Evolutionary conservation across 2,888 invertebrate genomes (phyloP).

Genomic region (Drosophila picticornis): DNA sequence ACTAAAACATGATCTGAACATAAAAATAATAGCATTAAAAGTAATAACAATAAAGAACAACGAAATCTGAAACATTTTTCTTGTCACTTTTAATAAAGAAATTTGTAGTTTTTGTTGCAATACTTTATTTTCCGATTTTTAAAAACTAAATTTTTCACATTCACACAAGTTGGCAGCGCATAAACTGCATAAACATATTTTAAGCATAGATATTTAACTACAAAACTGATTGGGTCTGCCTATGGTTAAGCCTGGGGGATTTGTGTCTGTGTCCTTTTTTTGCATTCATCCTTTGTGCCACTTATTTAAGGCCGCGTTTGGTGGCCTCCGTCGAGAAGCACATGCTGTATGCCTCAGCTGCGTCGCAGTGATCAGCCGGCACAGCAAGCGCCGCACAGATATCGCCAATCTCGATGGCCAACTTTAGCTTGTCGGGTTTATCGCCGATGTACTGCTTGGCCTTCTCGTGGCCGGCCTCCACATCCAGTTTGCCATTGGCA

Average conservation of each 20-base stretch:
- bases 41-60: not conserved
- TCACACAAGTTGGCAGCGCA: slow-evolving; percentile 3
- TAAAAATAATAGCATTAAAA: not conserved
- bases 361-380: slow-evolving; percentile 76
- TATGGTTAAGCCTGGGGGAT: not conserved
- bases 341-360: slow-evolving; percentile 71
- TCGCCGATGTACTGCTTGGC: slow-evolving; percentile 56
- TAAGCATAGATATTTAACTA: not conserved
- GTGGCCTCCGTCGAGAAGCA: slow-evolving; percentile 69
- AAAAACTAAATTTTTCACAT: not conserved
- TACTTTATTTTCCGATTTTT: not conserved
- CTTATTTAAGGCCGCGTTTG: slow-evolving; percentile 63
- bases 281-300: not conserved
- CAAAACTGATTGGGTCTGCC: not conserved
- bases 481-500: slow-evolving; percentile 71
- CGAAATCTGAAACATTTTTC: slow-evolving; percentile 1
- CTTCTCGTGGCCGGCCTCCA: slow-evolving; percentile 52
- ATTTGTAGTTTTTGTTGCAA: not conserved
- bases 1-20: not conserved
- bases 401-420: slow-evolving; percentile 65
- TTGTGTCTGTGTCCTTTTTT: not conserved
- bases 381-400: slow-evolving; percentile 60
- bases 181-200: slow-evolving; percentile 1
- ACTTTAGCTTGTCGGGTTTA: slow-evolving; percentile 65
- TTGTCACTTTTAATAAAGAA: not conserved